These are phyloP conservation scores for Toxonevra muliebris DNA, from an alignment of 2,888 invertebrate genomes.

Conservation along the genomic window DNA sequence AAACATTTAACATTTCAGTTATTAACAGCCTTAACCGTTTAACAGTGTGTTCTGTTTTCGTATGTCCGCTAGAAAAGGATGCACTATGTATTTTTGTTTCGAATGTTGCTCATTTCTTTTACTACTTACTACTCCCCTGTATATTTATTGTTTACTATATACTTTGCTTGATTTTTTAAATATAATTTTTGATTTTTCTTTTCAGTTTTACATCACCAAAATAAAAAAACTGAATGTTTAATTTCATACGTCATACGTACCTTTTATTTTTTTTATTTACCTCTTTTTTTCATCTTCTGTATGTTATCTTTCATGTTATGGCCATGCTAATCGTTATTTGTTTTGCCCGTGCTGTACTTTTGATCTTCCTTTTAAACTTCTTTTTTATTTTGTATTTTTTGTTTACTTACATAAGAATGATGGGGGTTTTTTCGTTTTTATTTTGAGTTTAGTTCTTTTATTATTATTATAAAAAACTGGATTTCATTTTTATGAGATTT, in stretches of 20 bases:
- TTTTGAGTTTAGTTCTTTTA: constrained; percentile 40
- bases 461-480: constrained; percentile 46
- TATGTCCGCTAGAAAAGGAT: neutral
- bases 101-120: neutral
- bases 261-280: constrained; percentile 17
- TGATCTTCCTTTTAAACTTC: constrained; percentile 16
- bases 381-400: constrained; percentile 24
- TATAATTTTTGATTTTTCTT: neutral
- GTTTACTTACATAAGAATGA: constrained; percentile 1
- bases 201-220: neutral
- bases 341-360: constrained; percentile 48
- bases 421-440: constrained; percentile 1
- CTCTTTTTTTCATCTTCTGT: constrained; percentile 18
- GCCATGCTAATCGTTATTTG: constrained; percentile 41
- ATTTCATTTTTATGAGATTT: constrained; percentile 34
- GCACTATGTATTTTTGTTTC: neutral
- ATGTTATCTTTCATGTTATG: neutral
- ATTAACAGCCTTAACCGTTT: too few species aligned
- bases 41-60: too few species aligned
- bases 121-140: neutral
- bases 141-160: neutral
- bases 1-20: too few species aligned
- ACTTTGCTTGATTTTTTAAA: neutral
- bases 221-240: neutral
- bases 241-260: neutral